Evolutionary conservation across 2,888 invertebrate genomes (phyloP).

Genomic region (Phorcus lineatus): DNA sequence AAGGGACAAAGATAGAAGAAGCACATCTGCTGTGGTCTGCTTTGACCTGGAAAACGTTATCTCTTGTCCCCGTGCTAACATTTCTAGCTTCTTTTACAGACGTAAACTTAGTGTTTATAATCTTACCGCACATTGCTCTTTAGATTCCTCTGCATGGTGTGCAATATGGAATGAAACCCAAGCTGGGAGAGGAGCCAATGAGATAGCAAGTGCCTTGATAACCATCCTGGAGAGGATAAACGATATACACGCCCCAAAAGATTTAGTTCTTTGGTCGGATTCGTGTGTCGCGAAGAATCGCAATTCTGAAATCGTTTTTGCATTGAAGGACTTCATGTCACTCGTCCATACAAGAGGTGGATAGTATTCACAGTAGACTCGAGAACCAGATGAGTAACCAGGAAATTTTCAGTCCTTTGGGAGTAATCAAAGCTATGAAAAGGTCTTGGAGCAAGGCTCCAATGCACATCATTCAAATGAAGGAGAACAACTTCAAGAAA

Average conservation of each 20-base stretch:
- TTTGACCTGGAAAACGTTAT: slow-evolving; percentile 26
- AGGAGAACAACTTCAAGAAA: slow-evolving; percentile 30
- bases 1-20: neutral
- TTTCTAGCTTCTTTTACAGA: slow-evolving; percentile 21
- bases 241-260: slow-evolving; percentile 6
- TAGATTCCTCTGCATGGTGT: slow-evolving; percentile 35
- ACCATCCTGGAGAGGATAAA: slow-evolving; percentile 20
- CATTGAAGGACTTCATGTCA: slow-evolving; percentile 33
- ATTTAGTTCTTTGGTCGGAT: slow-evolving; percentile 34
- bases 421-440: slow-evolving; percentile 24
- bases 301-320: slow-evolving; percentile 36
- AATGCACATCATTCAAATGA: slow-evolving; percentile 33
- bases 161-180: slow-evolving; percentile 29
- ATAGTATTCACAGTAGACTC: slow-evolving; percentile 39
- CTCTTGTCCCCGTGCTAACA: neutral
- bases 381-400: slow-evolving; percentile 33
- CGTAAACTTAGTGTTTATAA: slow-evolving; percentile 43
- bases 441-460: neutral
- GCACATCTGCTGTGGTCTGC: neutral
- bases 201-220: slow-evolving; percentile 30
- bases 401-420: slow-evolving; percentile 41
- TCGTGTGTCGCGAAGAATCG: slow-evolving; percentile 38
- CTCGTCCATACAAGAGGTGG: slow-evolving; percentile 38
- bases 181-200: slow-evolving; percentile 29
- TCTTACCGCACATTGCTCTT: slow-evolving; percentile 36